Evolutionary conservation across 1,140 invertebrate genomes (phyloP), one percentile per base, ranked within the genome.

Genomic region (Dendrolimus punctatus): DNA sequence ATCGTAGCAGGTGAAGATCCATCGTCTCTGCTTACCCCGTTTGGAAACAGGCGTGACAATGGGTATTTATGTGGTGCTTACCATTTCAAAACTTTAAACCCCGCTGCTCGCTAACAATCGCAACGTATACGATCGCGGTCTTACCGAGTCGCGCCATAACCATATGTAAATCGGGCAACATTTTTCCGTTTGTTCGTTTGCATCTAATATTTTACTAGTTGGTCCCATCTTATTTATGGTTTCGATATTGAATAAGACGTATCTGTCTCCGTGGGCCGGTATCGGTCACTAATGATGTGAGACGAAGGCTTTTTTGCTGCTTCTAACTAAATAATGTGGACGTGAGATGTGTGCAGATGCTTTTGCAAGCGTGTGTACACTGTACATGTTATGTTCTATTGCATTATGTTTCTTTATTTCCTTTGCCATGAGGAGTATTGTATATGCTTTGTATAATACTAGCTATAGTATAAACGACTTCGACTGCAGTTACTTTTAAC

Each of bases 201-300:
- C 73, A 76, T 76, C 71, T 75, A 78, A 78, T 78, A 75, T 78
- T 75, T 78, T 68, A 78, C 71, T 62, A 63, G 57, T 52, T 42
- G 49, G 53, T 53, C 46, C 56, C 66, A 69, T 73, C 71, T 73
- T 73, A 62, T 77, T 77, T 75, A 71, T 78, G 58, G 53, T 50
- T 51, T 10, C 49, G 39, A 46, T 42, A 48, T 56, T 72, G 75
- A 78, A 68, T 71, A 72, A 78, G 75, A 76, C 73, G 67, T 76
- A 58, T 57, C 61, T 68, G 67, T 76, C 71, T 57, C 48, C 51
- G 40, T 8, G 44, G 63, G 53, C 55, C 49, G 62, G 58, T 69
- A 71, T 63, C 57, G 66, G 61, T 52, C 72, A 55, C 73, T 76
- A 78, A 78, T 78, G 75, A 78, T 69, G 59, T 58, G 63, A 41